Evolutionary conservation across 1,140 invertebrate genomes (phyloP), one percentile per base, ranked within the genome.

Genomic region (Caenorhabditis inopinata): DNA sequence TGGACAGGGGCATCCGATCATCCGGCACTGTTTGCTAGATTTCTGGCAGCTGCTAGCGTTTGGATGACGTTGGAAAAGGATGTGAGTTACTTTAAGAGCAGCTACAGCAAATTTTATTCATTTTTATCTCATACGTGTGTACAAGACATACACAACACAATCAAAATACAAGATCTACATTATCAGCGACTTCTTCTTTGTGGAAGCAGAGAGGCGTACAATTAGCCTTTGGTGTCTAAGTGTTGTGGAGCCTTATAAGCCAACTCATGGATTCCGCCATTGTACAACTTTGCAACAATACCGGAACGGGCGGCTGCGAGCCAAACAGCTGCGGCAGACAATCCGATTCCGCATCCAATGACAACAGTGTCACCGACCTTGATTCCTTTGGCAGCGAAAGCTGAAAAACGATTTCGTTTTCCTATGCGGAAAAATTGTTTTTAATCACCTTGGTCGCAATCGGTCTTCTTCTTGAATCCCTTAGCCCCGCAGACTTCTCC

Each of bases 1-100:
- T 82, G 58, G 58, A 74, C 21, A 27, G 80, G 74, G 16, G 74
- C 74, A 9, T 48, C 58, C 1, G 78, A 78, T 75, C 48, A 82
- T 62, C 78, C 78, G 29, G 27, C 42, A 6, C 46, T 35, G 32
- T 80, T 79, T 16, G 75, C 48, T 0, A 32, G 76, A 7, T 49
- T 48, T 47, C 74, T 82, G 7, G 80, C 76, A 11, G 58, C 78
- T 0, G 81, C 81, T 9, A 18, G 76, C 16, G 81, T 73, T 29
- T 82, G 76, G 58, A 51, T 79, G 32, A 38, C 74, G 0, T 27
- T 58, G 21, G 46, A 68, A 5, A 51, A 25, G 46, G 49, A 42
- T 1, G 53, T 76, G 0, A 76, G 45, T 0, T 2, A 45, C 1
- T 5, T 38, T 16, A 18, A 27, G 42, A 75, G 23, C 9, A 46